Base-by-base conservation (phyloP, 2,113 vertebrate species). In the Colossoma macropomum region DNA sequence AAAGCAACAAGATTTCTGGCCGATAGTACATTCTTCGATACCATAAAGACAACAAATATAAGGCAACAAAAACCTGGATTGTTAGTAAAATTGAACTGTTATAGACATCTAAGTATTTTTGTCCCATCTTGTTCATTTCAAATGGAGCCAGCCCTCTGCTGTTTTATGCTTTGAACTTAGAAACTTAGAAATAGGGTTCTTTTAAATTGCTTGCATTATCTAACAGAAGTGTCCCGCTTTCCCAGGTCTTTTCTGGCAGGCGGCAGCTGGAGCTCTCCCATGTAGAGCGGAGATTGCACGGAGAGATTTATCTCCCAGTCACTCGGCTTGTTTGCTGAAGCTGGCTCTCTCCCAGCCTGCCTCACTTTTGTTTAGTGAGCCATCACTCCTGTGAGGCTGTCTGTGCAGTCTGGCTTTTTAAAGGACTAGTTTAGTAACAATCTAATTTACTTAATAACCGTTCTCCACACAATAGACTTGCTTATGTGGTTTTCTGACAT, bases 251-350 rank as follows among this genome's bases (percentile, higher is more conserved):
- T 38, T 60, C n/a, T 41, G 52, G 74, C 21, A n/a, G 21, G 54
- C 56, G 5, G 30, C 66, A 66, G 41, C 71, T 82, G 80, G 71
- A 75, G 34, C 60, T 59, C 62, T 84, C 30, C 30, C 73, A 85
- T 19, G 15, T 52, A 30, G 34, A 79, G 80, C 27, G 69, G 69
- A 71, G 66, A 41, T 34, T 41, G 56, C 23, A 28, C 52, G 27
- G 27, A 17, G 16, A 45, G 30, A 75, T 82, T 82, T 68, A 75
- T 82, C 69, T 65, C 13, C 71, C 62, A 65, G 45, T 52, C 66
- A 13, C 48, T 68, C 38, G 71, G 69, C 75, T 68, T 73, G 75
- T 86, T 77, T 82, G 63, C 78, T 70, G 54, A 45, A 52, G 56
- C 41, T 41, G 80, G 68, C 56, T 76, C 21, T 34, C 45, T 84